Evolutionary conservation across 2,888 invertebrate species (phyloP), one percentile per base, ranked within the genome.

Genomic region (Meganola albula): DNA sequence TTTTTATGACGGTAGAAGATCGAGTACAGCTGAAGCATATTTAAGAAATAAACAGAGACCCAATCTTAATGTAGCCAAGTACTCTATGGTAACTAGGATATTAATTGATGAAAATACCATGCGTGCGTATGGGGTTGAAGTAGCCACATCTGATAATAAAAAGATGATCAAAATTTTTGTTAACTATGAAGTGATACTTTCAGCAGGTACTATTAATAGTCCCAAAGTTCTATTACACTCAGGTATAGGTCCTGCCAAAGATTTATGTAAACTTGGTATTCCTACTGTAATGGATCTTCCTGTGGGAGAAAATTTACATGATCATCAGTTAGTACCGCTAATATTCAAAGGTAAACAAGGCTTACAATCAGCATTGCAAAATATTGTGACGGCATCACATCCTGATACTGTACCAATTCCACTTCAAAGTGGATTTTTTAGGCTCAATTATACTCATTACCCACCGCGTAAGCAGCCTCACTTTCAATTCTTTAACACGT

Each of bases 181-280:
- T 18, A 49, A 50, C 5, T 59, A 56, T 29, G 84, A 83, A 60
- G 63, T 83, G 0, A 68, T 83, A 3, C 22, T 82, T 24, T 80
- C 82, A 2, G 79, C 78, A 11, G 82, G 82, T 4, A 30, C 62
- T 14, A 68, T 80, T 9, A 72, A 80, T 11, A 68, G 73, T 13
- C 74, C 83, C 3, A 78, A 82, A 48, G 54, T 82, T 24, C 49
- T 83, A 28, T 67, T 82, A 69, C 54, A 79, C 1, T 80, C 84
- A 12, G 82, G 82, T 0, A 59, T 83, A 31, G 82, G 83, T 1
- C 82, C 79, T 1, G 34, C 36, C 33, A 53, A 67, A 14, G 64
- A 71, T 24, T 48, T 83, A 13, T 31, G 42, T 4, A 66, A 54
- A 38, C 45, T 66, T 8, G 47, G 61, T 4, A 77, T 83, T 21